Conservation (phyloP, 2,797 vertebrate genomes). For the Euthynnus affinis region DNA sequence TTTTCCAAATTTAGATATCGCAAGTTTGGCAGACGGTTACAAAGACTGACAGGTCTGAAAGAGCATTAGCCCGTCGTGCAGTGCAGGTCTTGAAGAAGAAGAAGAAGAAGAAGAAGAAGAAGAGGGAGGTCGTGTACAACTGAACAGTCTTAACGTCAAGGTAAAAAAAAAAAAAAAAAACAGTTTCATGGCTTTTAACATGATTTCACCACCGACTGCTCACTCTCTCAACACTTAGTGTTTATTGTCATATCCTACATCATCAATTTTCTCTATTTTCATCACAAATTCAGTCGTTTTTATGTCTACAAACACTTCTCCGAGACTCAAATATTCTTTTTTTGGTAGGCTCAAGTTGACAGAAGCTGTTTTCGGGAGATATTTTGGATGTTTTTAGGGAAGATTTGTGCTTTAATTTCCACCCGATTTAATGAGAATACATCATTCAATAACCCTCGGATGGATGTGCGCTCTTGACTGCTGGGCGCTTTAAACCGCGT, state of each 20-base stretch:
- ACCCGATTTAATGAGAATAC: background rate
- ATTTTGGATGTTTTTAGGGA: background rate
- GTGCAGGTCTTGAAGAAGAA: constrained; percentile 9
- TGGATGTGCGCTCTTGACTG: too few relatives aligned
- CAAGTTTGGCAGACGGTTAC: constrained; percentile 49
- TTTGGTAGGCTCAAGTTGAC: too few relatives aligned
- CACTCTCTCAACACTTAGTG: too few relatives aligned
- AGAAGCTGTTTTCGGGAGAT: background rate
- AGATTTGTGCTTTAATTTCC: background rate
- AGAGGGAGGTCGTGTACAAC: too few relatives aligned
- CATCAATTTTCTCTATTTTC: background rate
- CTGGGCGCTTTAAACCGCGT: too few relatives aligned
- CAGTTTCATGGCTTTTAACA: background rate
- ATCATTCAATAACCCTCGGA: too few relatives aligned
- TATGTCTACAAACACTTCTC: background rate
- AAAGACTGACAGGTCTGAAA: constrained; percentile 33
- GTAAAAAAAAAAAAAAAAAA: too few relatives aligned
- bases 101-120: too few relatives aligned
- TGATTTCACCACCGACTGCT: background rate
- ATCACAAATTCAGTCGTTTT: background rate
- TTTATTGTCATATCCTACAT: too few relatives aligned
- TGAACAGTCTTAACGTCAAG: background rate
- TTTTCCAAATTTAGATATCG: constrained; percentile 59
- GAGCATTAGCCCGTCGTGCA: background rate
- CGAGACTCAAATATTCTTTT: background rate